phyloP scores from a whole-genome alignment of 2,888 invertebrate genomes.

The Caradrina clavipalpis region DNA sequence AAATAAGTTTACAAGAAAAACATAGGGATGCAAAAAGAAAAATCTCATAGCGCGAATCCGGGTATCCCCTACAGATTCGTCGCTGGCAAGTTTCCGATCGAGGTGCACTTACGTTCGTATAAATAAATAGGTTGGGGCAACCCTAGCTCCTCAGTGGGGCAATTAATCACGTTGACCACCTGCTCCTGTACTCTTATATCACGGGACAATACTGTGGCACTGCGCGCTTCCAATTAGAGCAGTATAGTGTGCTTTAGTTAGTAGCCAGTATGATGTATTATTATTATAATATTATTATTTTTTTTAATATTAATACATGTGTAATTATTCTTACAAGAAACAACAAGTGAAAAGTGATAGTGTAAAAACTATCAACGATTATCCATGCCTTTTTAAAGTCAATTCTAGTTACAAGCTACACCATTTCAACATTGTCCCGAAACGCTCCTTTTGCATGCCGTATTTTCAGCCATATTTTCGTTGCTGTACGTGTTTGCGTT shows the following conservation, averaged over 20 bases:
- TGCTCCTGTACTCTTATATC: constrained; percentile 80
- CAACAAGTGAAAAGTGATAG: too few species aligned
- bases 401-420: too few species aligned
- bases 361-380: too few species aligned
- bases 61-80: constrained; percentile 70
- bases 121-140: constrained; percentile 80
- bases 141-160: constrained; percentile 75
- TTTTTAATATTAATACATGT: neutral
- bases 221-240: constrained; percentile 64
- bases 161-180: constrained; percentile 86
- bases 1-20: constrained; percentile 62
- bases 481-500: neutral
- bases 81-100: constrained; percentile 72
- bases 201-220: constrained; percentile 68
- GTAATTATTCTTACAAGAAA: too few species aligned
- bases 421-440: too few species aligned
- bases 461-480: too few species aligned
- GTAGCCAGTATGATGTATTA: constrained; percentile 8
- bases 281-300: neutral
- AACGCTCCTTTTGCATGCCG: too few species aligned
- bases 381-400: too few species aligned
- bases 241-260: constrained; percentile 30
- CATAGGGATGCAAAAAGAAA: constrained; percentile 64
- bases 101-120: constrained; percentile 72
- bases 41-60: constrained; percentile 57